Evolutionary conservation across 2,113 vertebrate genomes (phyloP).

Genomic region (Rhinogobius similis): DNA sequence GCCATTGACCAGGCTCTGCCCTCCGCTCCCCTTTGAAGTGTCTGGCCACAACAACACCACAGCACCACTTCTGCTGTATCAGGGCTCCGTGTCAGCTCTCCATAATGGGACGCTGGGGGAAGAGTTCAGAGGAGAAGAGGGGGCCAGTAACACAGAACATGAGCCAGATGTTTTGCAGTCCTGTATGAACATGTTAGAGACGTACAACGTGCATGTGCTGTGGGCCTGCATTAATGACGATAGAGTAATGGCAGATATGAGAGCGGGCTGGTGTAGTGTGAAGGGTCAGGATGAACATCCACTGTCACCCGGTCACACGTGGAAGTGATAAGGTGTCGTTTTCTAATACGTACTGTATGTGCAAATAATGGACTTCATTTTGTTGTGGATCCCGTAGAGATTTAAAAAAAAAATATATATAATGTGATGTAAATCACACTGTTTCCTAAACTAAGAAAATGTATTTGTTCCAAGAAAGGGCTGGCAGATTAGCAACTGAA

Average conservation of each 20-base stretch:
- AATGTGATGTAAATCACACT: too few relatives aligned
- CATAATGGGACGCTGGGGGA: slow-evolving; percentile 17
- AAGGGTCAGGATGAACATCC: slow-evolving; percentile 56
- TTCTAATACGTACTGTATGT: too few relatives aligned
- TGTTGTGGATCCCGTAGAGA: too few relatives aligned
- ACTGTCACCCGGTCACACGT: slow-evolving; percentile 70
- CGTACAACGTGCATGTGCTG: slow-evolving; percentile 29
- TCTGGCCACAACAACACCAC: slow-evolving; percentile 49
- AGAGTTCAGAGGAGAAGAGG: slow-evolving; percentile 26
- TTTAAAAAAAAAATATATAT: too few relatives aligned
- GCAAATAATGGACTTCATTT: too few relatives aligned
- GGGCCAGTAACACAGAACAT: slow-evolving; percentile 44
- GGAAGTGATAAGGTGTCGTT: slow-evolving; percentile 64
- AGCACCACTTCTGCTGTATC: slow-evolving; percentile 24
- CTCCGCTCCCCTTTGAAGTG: slow-evolving; percentile 68
- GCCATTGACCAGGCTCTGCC: slow-evolving; percentile 66
- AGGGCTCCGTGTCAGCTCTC: slow-evolving; percentile 24
- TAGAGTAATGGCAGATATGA: slow-evolving; percentile 43
- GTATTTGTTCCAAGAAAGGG: too few relatives aligned
- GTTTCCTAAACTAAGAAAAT: too few relatives aligned
- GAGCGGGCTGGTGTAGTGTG: slow-evolving; percentile 25
- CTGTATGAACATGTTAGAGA: slow-evolving; percentile 49
- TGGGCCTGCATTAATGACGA: slow-evolving; percentile 76
- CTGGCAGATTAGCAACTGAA: too few relatives aligned
- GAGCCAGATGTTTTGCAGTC: slow-evolving; percentile 61